Evolutionary conservation across 2,113 vertebrate genomes (phyloP).

Genomic region (Parotia lawesii): DNA sequence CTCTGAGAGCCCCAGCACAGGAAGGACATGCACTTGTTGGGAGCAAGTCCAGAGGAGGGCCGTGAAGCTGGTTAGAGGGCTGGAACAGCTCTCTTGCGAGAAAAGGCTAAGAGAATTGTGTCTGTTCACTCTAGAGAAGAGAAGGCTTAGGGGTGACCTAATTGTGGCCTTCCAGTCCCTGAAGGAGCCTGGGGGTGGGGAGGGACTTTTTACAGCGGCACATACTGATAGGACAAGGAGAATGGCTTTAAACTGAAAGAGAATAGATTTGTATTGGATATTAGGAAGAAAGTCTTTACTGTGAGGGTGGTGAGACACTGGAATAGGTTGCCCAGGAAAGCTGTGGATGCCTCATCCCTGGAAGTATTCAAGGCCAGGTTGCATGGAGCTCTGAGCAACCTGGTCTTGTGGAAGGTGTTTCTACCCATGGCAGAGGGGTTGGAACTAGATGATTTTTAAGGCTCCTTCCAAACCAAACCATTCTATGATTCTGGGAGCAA

Average conservation of each 20-base stretch:
- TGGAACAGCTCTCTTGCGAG: neutral
- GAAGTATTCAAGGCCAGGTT: neutral
- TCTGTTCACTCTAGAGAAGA: neutral
- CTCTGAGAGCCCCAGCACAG: neutral
- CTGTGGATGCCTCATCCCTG: neutral
- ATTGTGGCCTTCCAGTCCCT: neutral
- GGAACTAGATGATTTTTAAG: neutral
- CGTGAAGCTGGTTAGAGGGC: neutral
- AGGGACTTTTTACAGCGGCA: neutral
- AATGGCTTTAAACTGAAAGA: neutral
- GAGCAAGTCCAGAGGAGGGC: neutral
- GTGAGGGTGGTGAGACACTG: neutral
- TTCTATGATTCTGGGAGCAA: neutral
- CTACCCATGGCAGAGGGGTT: neutral
- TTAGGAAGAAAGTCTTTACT: neutral
- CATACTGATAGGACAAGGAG: neutral
- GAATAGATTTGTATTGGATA: neutral
- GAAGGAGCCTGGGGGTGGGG: neutral
- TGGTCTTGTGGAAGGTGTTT: neutral
- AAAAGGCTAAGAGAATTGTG: neutral
- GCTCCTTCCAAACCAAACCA: neutral
- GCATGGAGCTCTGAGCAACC: neutral
- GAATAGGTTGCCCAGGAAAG: neutral
- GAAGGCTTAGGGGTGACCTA: neutral
- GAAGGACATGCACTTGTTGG: neutral